Base-by-base conservation (phyloP, 2,888 invertebrate species). In the Gymnocheta viridis region DNA sequence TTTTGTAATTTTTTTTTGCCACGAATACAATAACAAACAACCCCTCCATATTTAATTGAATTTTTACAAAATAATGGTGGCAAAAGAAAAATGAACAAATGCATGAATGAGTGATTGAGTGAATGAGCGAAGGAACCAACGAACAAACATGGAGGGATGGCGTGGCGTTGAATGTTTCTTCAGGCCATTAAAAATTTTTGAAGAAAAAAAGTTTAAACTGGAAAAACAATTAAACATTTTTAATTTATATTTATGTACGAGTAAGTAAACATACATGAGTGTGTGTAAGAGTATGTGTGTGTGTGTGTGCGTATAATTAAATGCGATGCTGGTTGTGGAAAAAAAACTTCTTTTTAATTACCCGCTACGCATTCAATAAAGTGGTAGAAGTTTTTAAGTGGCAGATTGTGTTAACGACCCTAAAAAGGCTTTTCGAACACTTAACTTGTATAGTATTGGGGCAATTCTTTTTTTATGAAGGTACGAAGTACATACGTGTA, bases 281-380 rank as follows among this genome's bases (percentile, higher is more conserved):
- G 51, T 10, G 9, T 32, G 47, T 27, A n/a, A 12, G 41, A 1
- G n/a, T n/a, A n/a, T 7, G 10, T n/a, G 41, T 24, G n/a, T 56
- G 32, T 29, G 44, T 41, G 64, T 14, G 9, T 47, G 62, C 32
- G 32, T 14, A 32, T 56, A 58, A 64, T 80, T 66, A 77, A 62
- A 47, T 35, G 44, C 80, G 66, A 66, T 80, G 80, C 76, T 80
- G 79, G 70, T 76, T 83, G 60, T 62, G 69, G 27, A 44, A 67
- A 54, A 47, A 44, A 67, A 54, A 47, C 51, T 60, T 69, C 29
- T 5, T 73, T 81, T 77, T 81, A 58, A 80, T 80, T 73, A 58
- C 49, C 22, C 54, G 41, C 56, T 47, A 32, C 22, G 44, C 54
- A 58, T 47, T 76, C 54, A 32, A 47, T 66, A 32, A 47, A 67